Evolutionary conservation across 2,797 vertebrate species (phyloP).

Genomic region (Mallotus villosus): DNA sequence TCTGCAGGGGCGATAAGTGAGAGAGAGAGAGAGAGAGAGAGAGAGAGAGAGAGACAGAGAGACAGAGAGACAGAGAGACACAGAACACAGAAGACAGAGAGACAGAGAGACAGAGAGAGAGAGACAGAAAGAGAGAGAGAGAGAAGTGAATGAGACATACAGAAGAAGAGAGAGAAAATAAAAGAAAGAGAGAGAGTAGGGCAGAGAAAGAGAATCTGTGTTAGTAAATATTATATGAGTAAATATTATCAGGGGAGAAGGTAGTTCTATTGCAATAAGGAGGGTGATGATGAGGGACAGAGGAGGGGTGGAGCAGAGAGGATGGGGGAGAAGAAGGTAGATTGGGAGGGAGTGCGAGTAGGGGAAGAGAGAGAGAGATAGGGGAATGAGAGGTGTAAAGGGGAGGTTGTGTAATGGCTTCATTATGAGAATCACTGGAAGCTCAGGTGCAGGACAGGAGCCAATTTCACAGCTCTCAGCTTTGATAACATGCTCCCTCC

Average conservation of each 20-base stretch:
- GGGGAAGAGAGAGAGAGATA: neutral
- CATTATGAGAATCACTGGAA: neutral
- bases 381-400: neutral
- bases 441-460: conserved; percentile 4
- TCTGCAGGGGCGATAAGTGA: conserved; percentile 68
- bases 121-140: conserved; percentile 42
- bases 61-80: conserved; percentile 35
- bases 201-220: no score
- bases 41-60: conserved; percentile 24
- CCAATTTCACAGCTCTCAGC: conserved; percentile 9
- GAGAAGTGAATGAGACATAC: neutral
- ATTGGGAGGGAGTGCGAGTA: neutral
- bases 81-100: no score
- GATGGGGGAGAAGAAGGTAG: neutral
- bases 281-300: neutral
- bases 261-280: neutral
- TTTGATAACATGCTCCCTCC: neutral
- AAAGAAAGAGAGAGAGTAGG: neutral
- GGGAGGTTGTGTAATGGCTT: neutral
- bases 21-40: neutral
- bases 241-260: neutral
- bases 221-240: neutral
- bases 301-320: neutral
- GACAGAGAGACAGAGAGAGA: conserved; percentile 6
- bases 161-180: neutral